phyloP scores from a whole-genome alignment of 2,797 vertebrate genomes.

The Thunnus albacares region DNA sequence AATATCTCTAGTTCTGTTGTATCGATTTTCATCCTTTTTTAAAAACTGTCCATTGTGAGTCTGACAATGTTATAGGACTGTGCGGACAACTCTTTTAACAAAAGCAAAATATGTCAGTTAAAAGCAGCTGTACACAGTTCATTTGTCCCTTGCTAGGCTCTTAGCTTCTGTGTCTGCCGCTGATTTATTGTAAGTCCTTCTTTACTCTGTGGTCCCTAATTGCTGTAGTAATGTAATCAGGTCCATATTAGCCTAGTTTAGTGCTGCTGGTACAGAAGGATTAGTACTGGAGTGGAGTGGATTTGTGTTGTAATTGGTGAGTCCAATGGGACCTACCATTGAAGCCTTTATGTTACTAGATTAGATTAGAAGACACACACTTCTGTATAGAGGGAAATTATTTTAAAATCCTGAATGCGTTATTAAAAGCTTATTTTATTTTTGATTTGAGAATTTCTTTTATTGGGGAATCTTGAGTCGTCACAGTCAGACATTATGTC shows the following conservation, averaged over 20 bases:
- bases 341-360: conserved; percentile 4
- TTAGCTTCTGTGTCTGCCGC: conserved; percentile 6
- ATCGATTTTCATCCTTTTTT: no score
- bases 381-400: background rate
- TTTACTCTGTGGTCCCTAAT: conserved; percentile 22
- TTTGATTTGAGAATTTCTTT: background rate
- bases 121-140: background rate
- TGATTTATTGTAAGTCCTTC: conserved; percentile 34
- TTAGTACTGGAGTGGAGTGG: conserved; percentile 41
- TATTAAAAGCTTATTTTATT: conserved; percentile 9
- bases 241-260: conserved; percentile 53
- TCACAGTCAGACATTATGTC: conserved; percentile 14
- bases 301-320: conserved; percentile 52
- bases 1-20: no score
- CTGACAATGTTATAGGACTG: background rate
- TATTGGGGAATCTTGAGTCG: background rate
- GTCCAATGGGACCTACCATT: conserved; percentile 13
- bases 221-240: conserved; percentile 61
- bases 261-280: conserved; percentile 43
- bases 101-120: background rate
- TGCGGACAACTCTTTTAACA: no score
- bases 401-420: background rate
- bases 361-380: conserved; percentile 16
- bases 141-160: conserved; percentile 16
- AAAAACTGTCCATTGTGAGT: no score